Evolutionary conservation across 1,140 invertebrate genomes (phyloP), one percentile per base, ranked within the genome.

Genomic region (Trichonephila clavipes): DNA sequence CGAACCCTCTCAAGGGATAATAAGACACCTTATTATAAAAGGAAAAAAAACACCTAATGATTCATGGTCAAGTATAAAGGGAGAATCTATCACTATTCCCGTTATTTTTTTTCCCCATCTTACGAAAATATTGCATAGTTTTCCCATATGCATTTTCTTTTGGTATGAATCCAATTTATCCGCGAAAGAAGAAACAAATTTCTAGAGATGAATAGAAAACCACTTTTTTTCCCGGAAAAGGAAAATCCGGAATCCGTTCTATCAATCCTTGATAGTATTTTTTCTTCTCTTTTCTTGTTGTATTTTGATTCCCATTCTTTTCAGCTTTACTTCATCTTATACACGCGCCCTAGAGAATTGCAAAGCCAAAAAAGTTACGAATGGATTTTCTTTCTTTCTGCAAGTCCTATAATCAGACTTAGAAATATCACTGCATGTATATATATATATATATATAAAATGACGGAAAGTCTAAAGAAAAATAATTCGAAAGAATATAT

Each of bases 151-250:
- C 28, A 40, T 16, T 77, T 77, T 77, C 28, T 40, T n/a, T n/a
- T 40, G 72, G 72, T 77, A 40, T 18, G 72, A 77, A 77, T 77
- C 72, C 34, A 77, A 77, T 77, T 77, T 77, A 77, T 77, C 28
- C 72, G 34, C 19, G 24, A 12, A 34, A 18, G 16, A 21, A 21
- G 12, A 77, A 77, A 40, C 1, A 77, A 19, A 34, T 34, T 72
- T 77, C 28, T 5, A 19, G 72, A 77, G 14, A 77, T 77, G 72
- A 77, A 77, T 77, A 34, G 5, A 28, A 77, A 40, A 28, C 18
- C 72, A 77, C 34, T 34, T 77, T 40, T 77, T 77, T 40, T 72
- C 24, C 4, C 2, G 12, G 28, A 77, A 77, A 77, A 40, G 51
- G 72, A 77, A 77, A 77, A 34, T 77, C 72, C 72, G 72, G 72